Conservation (phyloP, 1,140 invertebrate species). For the Diorhabda sublineata region DNA sequence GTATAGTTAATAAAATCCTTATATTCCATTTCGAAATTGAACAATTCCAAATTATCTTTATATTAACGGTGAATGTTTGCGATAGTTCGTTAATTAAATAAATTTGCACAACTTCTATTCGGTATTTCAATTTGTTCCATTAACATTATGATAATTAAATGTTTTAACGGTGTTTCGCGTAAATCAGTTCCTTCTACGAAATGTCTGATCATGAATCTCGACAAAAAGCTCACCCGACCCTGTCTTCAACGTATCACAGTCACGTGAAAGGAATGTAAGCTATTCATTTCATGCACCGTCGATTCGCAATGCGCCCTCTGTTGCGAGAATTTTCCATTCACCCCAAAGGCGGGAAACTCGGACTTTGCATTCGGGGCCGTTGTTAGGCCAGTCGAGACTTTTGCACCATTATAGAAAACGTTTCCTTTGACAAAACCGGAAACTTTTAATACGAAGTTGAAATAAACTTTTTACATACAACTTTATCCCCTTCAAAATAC, state of each 20-base stretch:
- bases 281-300: conserved; percentile 19
- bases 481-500: too few relatives aligned
- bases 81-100: too few relatives aligned
- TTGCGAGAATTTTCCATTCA: background rate
- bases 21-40: too few relatives aligned
- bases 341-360: conserved; percentile 1
- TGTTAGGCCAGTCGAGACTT: background rate
- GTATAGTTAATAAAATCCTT: too few relatives aligned
- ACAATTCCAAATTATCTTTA: too few relatives aligned
- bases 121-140: too few relatives aligned
- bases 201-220: background rate
- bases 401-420: background rate
- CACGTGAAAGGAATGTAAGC: conserved; percentile 16
- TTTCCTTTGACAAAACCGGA: background rate
- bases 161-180: too few relatives aligned
- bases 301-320: conserved; percentile 14
- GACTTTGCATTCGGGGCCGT: background rate
- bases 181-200: background rate
- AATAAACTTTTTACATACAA: too few relatives aligned
- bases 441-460: too few relatives aligned
- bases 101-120: too few relatives aligned
- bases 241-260: background rate
- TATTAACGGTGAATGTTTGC: too few relatives aligned
- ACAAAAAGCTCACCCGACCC: conserved; percentile 4
- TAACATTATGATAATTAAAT: too few relatives aligned